A percentile compares a stretch with the other conserved stretches of the same genome.
These are phyloP conservation scores for Isotomurus palustris DNA, from an alignment of 2,888 invertebrate species.

Conservation along the genomic window DNA sequence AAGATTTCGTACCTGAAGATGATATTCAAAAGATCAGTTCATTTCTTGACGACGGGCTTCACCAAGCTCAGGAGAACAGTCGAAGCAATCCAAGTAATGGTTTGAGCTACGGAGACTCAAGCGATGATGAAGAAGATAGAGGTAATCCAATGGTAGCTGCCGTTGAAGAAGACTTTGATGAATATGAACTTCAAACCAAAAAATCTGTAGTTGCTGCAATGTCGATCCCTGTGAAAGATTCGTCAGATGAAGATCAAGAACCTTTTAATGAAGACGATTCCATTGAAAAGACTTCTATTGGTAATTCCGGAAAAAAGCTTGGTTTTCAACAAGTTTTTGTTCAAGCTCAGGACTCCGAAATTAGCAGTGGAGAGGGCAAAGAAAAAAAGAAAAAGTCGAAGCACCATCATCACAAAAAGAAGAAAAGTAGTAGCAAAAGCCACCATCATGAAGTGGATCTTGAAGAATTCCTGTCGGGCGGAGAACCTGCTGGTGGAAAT, in stretches of 20 bases:
- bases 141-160: constrained; percentile 76
- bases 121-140: constrained; percentile 53
- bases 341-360: constrained; percentile 6
- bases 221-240: constrained; percentile 18
- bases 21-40: constrained; percentile 54
- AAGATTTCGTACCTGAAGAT: constrained; percentile 69
- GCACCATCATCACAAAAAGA: too few species aligned
- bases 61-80: neutral
- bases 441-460: constrained; percentile 55
- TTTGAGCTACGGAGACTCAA: constrained; percentile 14
- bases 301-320: constrained; percentile 1
- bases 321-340: constrained; percentile 14
- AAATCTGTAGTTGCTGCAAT: constrained; percentile 10
- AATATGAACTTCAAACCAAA: constrained; percentile 54
- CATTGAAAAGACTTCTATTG: constrained; percentile 9
- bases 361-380: constrained; percentile 2
- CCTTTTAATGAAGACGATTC: constrained; percentile 14
- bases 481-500: constrained; percentile 49
- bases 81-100: neutral
- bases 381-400: constrained; percentile 39
- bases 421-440: constrained; percentile 51
- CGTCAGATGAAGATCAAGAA: neutral
- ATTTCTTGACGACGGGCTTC: constrained; percentile 30
- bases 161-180: constrained; percentile 77
- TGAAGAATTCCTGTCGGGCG: constrained; percentile 61